Percentiles rank a stretch among this genome's conserved stretches.
phyloP scores from a whole-genome alignment of 2,797 vertebrate genomes.

The Loris lydekkerianus region DNA sequence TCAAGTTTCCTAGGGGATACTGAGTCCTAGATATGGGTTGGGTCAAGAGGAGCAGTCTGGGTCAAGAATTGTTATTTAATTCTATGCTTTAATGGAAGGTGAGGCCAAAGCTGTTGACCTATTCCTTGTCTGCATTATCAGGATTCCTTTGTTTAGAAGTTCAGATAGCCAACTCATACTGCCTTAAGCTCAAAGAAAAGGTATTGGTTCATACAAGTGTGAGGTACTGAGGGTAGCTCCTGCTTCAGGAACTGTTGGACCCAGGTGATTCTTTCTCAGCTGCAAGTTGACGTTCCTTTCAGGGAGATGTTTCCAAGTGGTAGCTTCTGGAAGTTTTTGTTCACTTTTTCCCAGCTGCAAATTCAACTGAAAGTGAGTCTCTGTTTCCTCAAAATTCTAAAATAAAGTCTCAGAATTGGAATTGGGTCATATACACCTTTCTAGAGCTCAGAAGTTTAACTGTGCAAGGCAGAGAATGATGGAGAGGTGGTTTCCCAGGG shows the following conservation, averaged over 20 bases:
- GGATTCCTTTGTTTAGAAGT: conserved; percentile 24
- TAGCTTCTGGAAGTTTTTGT: not conserved
- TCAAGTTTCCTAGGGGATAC: not conserved
- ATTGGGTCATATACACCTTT: not conserved
- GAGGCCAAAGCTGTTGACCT: not conserved
- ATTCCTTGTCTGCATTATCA: not conserved
- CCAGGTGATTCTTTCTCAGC: not conserved
- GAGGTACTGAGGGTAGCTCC: not conserved
- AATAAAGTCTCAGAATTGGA: not conserved
- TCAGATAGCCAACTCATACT: not conserved
- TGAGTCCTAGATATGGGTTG: not conserved
- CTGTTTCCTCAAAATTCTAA: conserved; percentile 58
- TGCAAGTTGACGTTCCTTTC: not conserved
- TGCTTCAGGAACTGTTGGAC: conserved; percentile 1
- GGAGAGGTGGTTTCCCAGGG: not conserved
- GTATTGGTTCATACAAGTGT: not conserved
- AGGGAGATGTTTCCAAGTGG: conserved; percentile 13
- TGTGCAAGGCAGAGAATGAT: not conserved
- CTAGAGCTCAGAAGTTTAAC: not conserved
- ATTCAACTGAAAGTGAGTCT: not conserved
- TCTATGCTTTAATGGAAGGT: not conserved
- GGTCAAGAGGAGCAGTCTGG: not conserved
- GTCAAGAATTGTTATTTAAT: not conserved
- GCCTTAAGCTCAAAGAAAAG: not conserved
- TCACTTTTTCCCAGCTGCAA: conserved; percentile 28